Percentiles rank a stretch among this genome's conserved stretches.
Conservation (phyloP, 2,888 invertebrate species). For the Polydrusus tereticollis region DNA sequence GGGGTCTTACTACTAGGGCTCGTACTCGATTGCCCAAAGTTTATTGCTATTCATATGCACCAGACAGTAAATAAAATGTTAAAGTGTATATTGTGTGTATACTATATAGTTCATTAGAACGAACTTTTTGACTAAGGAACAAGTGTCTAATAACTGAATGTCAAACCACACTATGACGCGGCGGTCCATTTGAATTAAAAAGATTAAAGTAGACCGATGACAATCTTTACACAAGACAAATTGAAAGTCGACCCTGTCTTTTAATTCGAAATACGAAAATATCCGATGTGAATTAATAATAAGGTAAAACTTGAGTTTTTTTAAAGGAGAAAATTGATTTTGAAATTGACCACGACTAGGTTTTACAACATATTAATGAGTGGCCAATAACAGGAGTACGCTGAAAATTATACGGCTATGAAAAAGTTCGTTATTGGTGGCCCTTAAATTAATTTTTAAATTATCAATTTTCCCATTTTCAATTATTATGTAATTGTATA, state of each 20-base stretch:
- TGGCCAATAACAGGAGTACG: constrained; percentile 35
- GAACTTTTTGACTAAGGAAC: constrained; percentile 77
- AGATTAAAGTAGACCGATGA: too few species aligned
- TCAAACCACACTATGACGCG: constrained; percentile 77
- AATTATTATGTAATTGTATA: not conserved
- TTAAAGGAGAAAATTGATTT: constrained; percentile 34
- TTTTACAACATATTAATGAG: constrained; percentile 35
- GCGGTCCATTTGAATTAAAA: constrained; percentile 74
- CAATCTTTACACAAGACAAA: too few species aligned
- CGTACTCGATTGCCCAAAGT: constrained; percentile 93
- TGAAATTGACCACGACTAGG: constrained; percentile 36
- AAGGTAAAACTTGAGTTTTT: constrained; percentile 32
- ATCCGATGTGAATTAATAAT: too few species aligned
- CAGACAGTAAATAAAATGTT: constrained; percentile 86
- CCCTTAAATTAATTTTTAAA: not conserved
- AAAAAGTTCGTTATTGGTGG: constrained; percentile 2
- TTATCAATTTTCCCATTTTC: not conserved
- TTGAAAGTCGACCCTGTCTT: too few species aligned
- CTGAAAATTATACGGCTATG: constrained; percentile 22
- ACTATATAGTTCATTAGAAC: constrained; percentile 77
- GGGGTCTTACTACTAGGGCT: constrained; percentile 96
- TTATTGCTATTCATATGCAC: constrained; percentile 86
- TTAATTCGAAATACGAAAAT: too few species aligned
- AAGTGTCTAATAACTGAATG: constrained; percentile 89
- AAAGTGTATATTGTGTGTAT: constrained; percentile 85